phyloP scores from a whole-genome alignment of 1,140 invertebrate species.

The Caenorhabditis latens region DNA sequence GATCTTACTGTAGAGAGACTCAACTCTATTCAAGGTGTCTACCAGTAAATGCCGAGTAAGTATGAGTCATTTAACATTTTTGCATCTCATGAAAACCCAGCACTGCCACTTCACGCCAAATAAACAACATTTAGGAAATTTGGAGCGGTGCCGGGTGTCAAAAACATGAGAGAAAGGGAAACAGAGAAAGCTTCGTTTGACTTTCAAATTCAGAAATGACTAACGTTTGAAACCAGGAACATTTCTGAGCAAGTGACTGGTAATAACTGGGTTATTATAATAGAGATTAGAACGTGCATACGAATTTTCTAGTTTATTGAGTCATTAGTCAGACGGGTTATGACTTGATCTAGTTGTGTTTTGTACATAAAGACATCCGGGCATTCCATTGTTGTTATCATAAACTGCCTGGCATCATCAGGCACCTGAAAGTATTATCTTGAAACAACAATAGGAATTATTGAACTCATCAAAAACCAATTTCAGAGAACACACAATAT shows the following conservation, averaged over 20 bases:
- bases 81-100: not conserved
- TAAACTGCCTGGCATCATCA: too few species aligned
- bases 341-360: too few species aligned
- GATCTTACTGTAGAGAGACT: conserved; percentile 71
- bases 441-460: too few species aligned
- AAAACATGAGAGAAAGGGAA: not conserved
- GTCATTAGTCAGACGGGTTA: too few species aligned
- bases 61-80: not conserved
- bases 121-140: conserved; percentile 39
- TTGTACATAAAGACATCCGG: too few species aligned
- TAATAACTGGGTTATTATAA: too few species aligned
- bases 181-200: conserved; percentile 11
- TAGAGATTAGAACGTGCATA: too few species aligned
- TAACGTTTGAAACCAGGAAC: not conserved
- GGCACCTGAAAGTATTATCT: too few species aligned
- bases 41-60: conserved; percentile 68
- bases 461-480: too few species aligned
- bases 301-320: too few species aligned
- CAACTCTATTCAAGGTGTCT: conserved; percentile 75
- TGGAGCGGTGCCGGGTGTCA: conserved; percentile 38
- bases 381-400: too few species aligned
- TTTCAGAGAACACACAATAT: too few species aligned
- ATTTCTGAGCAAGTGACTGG: not conserved
- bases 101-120: not conserved
- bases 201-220: not conserved